phyloP scores from a whole-genome alignment of 2,797 vertebrate species.

The Falco cherrug region DNA sequence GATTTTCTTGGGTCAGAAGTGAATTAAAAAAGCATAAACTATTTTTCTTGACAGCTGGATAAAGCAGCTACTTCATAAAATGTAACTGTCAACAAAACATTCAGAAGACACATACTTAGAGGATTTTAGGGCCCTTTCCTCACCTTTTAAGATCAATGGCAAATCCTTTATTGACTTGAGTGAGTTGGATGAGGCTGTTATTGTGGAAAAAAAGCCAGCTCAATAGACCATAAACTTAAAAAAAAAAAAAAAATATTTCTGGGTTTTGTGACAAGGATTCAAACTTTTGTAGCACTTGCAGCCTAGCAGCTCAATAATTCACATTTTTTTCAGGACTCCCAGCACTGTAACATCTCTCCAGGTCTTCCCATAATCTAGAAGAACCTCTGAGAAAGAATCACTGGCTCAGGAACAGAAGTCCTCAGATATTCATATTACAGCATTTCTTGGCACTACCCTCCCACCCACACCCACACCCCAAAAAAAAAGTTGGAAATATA shows the following conservation, averaged over 20 bases:
- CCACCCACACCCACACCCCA: too few relatives aligned
- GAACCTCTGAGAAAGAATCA: neutral
- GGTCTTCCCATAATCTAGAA: neutral
- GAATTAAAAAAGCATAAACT: neutral
- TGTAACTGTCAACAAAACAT: neutral
- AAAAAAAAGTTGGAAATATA: neutral
- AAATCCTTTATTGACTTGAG: neutral
- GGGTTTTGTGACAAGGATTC: slow-evolving; percentile 50
- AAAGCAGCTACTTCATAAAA: neutral
- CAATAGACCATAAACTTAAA: slow-evolving; percentile 35
- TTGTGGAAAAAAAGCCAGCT: slow-evolving; percentile 41
- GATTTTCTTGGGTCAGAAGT: neutral
- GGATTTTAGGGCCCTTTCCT: neutral
- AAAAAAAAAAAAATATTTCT: slow-evolving; percentile 29
- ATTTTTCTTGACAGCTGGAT: neutral
- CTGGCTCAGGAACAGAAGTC: neutral
- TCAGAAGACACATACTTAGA: neutral
- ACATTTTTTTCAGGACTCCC: slow-evolving; percentile 3
- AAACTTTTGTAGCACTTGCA: slow-evolving; percentile 37
- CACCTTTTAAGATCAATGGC: neutral
- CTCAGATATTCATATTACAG: neutral
- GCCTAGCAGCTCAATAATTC: slow-evolving; percentile 53
- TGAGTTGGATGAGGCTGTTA: neutral
- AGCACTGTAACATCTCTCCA: neutral
- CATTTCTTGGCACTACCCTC: neutral